Evolutionary conservation across 2,888 invertebrate species (phyloP).

Genomic region (Parnassius smintheus): DNA sequence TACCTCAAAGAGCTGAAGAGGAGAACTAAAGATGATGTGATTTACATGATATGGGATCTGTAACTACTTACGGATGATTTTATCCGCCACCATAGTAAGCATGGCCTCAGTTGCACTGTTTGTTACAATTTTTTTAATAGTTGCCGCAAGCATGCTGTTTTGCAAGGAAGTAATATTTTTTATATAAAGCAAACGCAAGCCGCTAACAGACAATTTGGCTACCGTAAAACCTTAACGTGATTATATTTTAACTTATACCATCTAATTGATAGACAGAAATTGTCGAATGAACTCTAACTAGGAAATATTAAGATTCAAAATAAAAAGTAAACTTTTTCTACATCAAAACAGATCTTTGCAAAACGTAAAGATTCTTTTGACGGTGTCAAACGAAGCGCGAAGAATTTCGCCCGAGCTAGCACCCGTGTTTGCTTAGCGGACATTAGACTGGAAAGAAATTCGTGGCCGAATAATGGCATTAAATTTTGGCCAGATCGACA

Average conservation of each 20-base stretch:
- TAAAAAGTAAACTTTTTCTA: constrained; percentile 25
- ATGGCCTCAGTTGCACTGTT: too few relatives aligned
- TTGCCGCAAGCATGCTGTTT: background rate
- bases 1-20: too few relatives aligned
- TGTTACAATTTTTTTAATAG: too few relatives aligned
- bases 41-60: too few relatives aligned
- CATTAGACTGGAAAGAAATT: constrained; percentile 54
- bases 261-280: constrained; percentile 16
- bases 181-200: constrained; percentile 41
- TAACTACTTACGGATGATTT: too few relatives aligned
- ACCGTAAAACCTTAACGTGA: constrained; percentile 68
- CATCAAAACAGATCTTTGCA: constrained; percentile 34
- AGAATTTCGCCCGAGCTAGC: constrained; percentile 60
- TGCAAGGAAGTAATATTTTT: constrained; percentile 5
- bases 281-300: constrained; percentile 30
- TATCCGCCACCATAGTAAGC: too few relatives aligned
- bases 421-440: constrained; percentile 72
- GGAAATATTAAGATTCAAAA: constrained; percentile 33
- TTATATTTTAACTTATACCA: constrained; percentile 53
- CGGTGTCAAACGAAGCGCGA: constrained; percentile 67
- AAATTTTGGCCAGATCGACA: constrained; percentile 57
- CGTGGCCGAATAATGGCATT: constrained; percentile 64
- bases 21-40: too few relatives aligned
- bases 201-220: constrained; percentile 64
- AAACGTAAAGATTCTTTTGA: constrained; percentile 58